A percentile compares a stretch with the other conserved stretches of the same genome.
phyloP scores from a whole-genome alignment of 23 tunicate species.

The Oikopleura vanhoeffeni region DNA sequence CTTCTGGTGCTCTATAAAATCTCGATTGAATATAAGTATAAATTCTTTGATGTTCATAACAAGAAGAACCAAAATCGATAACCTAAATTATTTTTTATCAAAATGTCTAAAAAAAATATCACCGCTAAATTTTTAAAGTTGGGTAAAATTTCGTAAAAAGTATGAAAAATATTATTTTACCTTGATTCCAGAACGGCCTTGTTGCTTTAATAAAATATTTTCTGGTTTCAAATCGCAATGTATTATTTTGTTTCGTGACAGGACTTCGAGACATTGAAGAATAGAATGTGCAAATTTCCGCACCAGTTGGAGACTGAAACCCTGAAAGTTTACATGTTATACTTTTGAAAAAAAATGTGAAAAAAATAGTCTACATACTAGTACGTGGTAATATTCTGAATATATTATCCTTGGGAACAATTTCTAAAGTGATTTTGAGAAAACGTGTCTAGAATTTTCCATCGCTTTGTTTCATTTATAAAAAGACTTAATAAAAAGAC shows the following conservation, averaged over 20 bases:
- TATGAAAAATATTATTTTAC: constrained; percentile 17
- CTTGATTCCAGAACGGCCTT: constrained; percentile 94
- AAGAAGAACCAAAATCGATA: constrained; percentile 92
- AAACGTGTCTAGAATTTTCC: no score
- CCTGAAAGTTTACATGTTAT: no score
- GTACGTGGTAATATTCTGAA: no score
- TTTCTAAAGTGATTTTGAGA: no score
- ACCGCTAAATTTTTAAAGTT: not conserved
- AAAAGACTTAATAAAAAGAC: no score
- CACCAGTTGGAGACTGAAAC: constrained; percentile 41
- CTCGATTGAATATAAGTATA: constrained; percentile 96
- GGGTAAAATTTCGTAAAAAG: not conserved
- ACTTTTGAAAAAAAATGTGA: no score
- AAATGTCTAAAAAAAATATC: not conserved
- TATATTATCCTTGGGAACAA: no score
- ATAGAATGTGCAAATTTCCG: constrained; percentile 95
- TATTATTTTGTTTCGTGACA: constrained; percentile 61
- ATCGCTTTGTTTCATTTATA: no score
- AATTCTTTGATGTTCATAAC: constrained; percentile 88
- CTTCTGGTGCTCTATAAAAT: constrained; percentile 94
- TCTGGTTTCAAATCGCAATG: constrained; percentile 98
- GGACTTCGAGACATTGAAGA: constrained; percentile 85
- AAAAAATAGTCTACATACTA: no score
- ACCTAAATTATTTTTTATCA: no score
- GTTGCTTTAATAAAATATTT: constrained; percentile 85